phyloP scores from a whole-genome alignment of 2,888 invertebrate species.

The Drosophila atripex region DNA sequence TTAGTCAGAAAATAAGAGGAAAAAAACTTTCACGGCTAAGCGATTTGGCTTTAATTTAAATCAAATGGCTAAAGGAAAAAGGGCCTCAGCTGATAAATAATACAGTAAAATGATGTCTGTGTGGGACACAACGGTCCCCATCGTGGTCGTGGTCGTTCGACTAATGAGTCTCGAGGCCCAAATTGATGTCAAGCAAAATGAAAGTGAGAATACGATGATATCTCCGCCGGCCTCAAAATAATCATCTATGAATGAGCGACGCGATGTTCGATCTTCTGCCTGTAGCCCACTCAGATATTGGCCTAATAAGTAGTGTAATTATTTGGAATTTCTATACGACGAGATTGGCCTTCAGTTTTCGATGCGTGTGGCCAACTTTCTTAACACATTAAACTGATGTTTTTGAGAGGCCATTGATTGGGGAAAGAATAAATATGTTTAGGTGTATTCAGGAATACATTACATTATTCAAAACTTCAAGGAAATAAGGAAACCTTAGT shows the following conservation, averaged over 20 bases:
- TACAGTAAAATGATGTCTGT: constrained; percentile 53
- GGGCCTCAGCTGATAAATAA: constrained; percentile 55
- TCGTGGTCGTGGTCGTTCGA: constrained; percentile 16
- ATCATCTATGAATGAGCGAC: constrained; percentile 18
- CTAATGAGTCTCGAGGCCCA: constrained; percentile 55
- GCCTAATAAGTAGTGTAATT: constrained; percentile 40
- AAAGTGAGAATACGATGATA: constrained; percentile 66
- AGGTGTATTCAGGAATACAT: neutral
- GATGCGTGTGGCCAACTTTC: constrained; percentile 32
- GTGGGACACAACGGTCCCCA: constrained; percentile 47
- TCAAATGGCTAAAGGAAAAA: constrained; percentile 63
- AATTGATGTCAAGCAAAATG: constrained; percentile 59
- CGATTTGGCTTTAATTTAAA: constrained; percentile 71
- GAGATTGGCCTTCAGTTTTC: constrained; percentile 14
- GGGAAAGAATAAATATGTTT: neutral
- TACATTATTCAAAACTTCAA: neutral
- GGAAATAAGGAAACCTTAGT: neutral
- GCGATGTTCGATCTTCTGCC: constrained; percentile 23
- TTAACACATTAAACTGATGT: constrained; percentile 12
- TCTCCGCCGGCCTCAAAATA: constrained; percentile 37
- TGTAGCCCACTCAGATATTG: constrained; percentile 18
- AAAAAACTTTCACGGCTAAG: constrained; percentile 68
- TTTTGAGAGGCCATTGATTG: neutral
- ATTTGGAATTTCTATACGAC: constrained; percentile 30
- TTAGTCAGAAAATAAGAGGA: constrained; percentile 46